Evolutionary conservation across 2,797 vertebrate species (phyloP), one percentile per base, ranked within the genome.

Genomic region (Apogon talboti): DNA sequence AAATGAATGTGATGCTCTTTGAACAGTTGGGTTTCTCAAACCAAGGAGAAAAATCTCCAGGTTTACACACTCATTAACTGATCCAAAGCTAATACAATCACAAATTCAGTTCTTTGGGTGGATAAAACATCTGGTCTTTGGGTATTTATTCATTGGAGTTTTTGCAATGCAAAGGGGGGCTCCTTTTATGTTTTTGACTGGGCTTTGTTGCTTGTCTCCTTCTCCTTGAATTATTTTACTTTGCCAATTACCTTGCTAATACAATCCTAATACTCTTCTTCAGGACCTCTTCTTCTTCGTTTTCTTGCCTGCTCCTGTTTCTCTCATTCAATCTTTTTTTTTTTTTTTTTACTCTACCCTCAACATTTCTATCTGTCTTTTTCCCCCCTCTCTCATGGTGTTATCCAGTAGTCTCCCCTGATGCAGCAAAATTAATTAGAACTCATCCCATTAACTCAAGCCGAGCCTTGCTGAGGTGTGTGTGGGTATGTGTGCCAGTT

Each of bases 381-480:
- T 11, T 1, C n/a, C 21, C 16, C 13, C 18, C 35, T 16, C 48
- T 58, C 47, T 28, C 42, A 19, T 2, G 3, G 37, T 66, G 16
- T 73, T 66, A 66, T 72, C 62, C 52, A 30, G 12, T 2, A 0
- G 35, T 61, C 64, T 86, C 77, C 66, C 81, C 56, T 67, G 74
- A 79, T 13, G 21, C 75, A 69, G 73, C 54, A 61, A 73, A 82
- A 81, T 87, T 83, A 87, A 85, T 84, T 81, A 81, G 55, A 79
- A 43, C 76, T 81, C 80, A 82, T 82, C 67, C 72, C 65, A 77
- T 85, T 86, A 87, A 73, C 46, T 79, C 45, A 44, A 46, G 6
- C 38, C 14, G 15, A 8, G 57, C 59, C 53, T 71, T 53, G 54
- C 61, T 40, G 41, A 58, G 40, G 70, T 68, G 52, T 67, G 68